Percentiles rank a stretch among this genome's conserved stretches.
These are phyloP conservation scores for Agraylea sexmaculata DNA, from an alignment of 1,140 invertebrate genomes.

Conservation along the genomic window DNA sequence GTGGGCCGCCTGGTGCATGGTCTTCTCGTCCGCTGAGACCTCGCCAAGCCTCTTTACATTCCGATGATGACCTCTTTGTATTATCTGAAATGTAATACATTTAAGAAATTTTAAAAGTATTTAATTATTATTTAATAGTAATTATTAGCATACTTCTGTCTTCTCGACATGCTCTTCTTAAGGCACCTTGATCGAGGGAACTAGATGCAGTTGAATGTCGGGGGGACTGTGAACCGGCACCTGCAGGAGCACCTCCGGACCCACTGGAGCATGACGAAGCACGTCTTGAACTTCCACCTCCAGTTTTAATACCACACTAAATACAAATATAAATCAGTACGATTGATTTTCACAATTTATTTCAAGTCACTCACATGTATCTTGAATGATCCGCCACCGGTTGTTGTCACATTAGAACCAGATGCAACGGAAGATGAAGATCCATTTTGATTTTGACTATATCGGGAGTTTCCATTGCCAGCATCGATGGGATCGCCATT, in stretches of 20 bases:
- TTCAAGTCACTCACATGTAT: conserved; percentile 24
- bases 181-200: conserved; percentile 19
- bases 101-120: not conserved
- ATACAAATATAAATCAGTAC: not conserved
- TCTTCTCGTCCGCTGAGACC: conserved; percentile 14
- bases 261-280: conserved; percentile 8
- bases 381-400: conserved; percentile 37
- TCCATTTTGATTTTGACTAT: conserved; percentile 25
- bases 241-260: conserved; percentile 2
- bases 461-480: conserved; percentile 14
- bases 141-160: conserved; percentile 14
- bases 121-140: not conserved
- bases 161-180: conserved; percentile 17
- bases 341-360: not conserved
- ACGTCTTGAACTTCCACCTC: conserved; percentile 7
- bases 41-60: conserved; percentile 25
- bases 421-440: conserved; percentile 34
- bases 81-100: conserved; percentile 18
- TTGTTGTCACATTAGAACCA: conserved; percentile 22
- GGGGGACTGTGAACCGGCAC: conserved; percentile 4
- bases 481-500: conserved; percentile 17
- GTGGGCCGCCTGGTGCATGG: no score
- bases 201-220: conserved; percentile 15
- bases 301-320: conserved; percentile 18
- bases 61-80: conserved; percentile 36